Base-by-base conservation (phyloP, 2,113 vertebrate genomes). In the Anthoscopus minutus region DNA sequence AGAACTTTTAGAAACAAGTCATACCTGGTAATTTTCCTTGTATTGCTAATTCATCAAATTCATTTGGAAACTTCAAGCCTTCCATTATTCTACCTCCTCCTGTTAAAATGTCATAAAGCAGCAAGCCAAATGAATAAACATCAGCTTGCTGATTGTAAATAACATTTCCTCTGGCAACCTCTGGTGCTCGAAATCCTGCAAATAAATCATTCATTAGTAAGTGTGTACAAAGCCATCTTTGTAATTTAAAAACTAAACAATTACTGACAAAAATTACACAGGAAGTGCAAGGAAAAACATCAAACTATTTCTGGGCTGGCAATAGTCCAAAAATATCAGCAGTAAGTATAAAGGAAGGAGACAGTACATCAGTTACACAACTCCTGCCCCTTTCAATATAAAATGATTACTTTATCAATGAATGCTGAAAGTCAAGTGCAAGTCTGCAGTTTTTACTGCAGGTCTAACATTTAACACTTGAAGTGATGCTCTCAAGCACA, bases 71-170 rank as follows among this genome's bases (percentile, higher is more conserved):
- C 97, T 99, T 99, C 97, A 99, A 95, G 35, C 99, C 99, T 73
- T 99, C 99, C n/a, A 97, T 97, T 96, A 99, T 99, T 86, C 99
- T 98, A 67, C 98, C 96, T 14, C 99, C 99, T 48, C 97, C 97
- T 69, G 99, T 99, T 97, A 99, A 97, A 88, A 99, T 98, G 97
- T 99, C 99, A 92, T 99, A 99, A 45, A 99, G 98, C 42, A 99
- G 98, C 93, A 99, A 98, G 67, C 99, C 99, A 91, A 99, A 99
- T 3, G 99, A 99, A 97, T 99, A 99, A 78, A 99, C 94, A 82
- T 99, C 99, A 27, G 99, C 99, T 96, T 99, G 99, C 82, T 99
- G 98, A 94, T 99, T 99, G 95, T 99, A 99, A 98, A 98, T 99
- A 91, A 99, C 98, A 77, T 99, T 99, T 94, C 99, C 99, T 92